Base-by-base conservation (phyloP, 2,113 vertebrate genomes). In the Rostratula benghalensis region DNA sequence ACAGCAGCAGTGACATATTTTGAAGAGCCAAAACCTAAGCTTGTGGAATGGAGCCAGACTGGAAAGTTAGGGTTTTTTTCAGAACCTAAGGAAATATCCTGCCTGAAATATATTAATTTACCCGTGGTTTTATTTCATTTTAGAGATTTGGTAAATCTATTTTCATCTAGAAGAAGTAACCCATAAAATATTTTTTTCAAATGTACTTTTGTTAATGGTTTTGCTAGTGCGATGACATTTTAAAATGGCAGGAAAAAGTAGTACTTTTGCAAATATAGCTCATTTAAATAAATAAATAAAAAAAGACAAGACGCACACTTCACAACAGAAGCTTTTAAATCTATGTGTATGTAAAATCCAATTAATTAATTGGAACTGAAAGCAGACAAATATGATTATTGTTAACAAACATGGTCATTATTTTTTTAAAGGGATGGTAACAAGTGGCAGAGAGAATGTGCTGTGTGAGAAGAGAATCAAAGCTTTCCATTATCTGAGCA, bases 231-330 rank as follows among this genome's bases (percentile, higher is more conserved):
- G 69, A 25, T 3, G n/a, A 81, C 61, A 61, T 50, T 75, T 65
- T n/a, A 10, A 33, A 75, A 39, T 1, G 27, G 65, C 35, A 93
- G 48, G 48, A 25, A 71, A 83, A 46, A 0, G 10, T 0, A 2
- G 67, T 5, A 37, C 20, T 31, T 90, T 59, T 50, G 33, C 39
- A 73, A 76, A 80, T 2, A 56, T 3, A 43, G 31, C 25, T 82
- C 22, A 67, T 63, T 91, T 37, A 74, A 56, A 84, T 30, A 3
- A 5, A 45, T n/a, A n/a, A n/a, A n/a, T n/a, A 87, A 80, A 57
- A 43, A 57, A 41, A 91, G 43, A 43, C 19, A 87, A 70, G 46
- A 60, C 6, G 7, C 43, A 53, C 45, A n/a, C 28, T 81, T 67
- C 41, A 57, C n/a, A 53, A 81, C 13, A 85, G 56, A 71, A 15